Base-by-base conservation (phyloP, 2,797 vertebrate genomes). In the Heteromormyrus szaboi region DNA sequence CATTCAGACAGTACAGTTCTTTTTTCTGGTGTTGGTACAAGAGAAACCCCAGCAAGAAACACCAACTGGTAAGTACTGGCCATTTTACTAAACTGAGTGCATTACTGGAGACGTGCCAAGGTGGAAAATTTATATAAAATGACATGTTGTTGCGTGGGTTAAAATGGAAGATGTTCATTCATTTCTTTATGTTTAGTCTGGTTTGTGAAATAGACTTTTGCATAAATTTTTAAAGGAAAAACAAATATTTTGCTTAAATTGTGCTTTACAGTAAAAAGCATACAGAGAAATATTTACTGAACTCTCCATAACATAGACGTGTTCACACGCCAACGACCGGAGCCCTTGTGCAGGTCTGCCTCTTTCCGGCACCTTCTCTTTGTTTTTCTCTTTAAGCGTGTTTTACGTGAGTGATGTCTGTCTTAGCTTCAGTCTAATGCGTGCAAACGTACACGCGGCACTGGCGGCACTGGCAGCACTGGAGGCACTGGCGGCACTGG, bases 51-150 rank as follows among this genome's bases (percentile, higher is more conserved):
- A 72, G 22, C 33, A 33, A 76, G 22, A 56, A 50, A 76, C 62
- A 5, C 44, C n/a, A 41, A 72, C 41, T 51, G 87, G 87, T 88
- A 88, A 88, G 87, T 88, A 51, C 62, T 76, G 44, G 65, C 7
- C 41, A 88, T 51, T 88, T 76, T n/a, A 11, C 62, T 88, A 65
- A 87, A 86, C 33, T 59, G 29, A 11, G 19, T 41, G 11, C 33
- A 11, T 37, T 46, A 46, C 56, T 87, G 56, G 17, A 87, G 33
- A 25, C 8, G n/a, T 44, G 25, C 56, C 7, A 65, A 48, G 19
- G 37, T 46, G 41, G 37, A 86, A 68, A 87, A 84, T 84, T 46
- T 9, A 6, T 46, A n/a, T 87, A 46, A 87, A 87, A 46, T 53
- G 54, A 59, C 2, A 87, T 14, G 25, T 46, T 65, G 37, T 22